Conservation (phyloP, 2,797 vertebrate species). For the Diglossa cyanea region DNA sequence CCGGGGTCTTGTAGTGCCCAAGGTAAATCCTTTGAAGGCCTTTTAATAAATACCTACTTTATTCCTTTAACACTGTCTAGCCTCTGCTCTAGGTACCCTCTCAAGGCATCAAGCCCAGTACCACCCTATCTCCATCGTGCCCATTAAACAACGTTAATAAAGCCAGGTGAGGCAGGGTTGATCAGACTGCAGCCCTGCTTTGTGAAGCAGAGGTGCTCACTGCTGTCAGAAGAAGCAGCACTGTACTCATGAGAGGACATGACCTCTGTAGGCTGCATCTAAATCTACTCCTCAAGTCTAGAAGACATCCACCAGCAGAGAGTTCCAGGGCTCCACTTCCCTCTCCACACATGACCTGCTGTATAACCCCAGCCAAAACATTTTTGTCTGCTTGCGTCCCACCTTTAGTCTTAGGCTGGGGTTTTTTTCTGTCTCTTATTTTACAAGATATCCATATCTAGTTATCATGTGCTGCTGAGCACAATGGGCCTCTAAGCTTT, state of each 20-base stretch:
- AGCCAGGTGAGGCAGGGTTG: rapidly evolving
- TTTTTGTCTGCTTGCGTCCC: background rate
- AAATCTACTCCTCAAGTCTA: background rate
- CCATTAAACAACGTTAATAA: rapidly evolving
- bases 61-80: background rate
- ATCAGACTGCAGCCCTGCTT: background rate
- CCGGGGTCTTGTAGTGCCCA: background rate
- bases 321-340: background rate
- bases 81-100: background rate
- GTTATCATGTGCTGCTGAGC: background rate
- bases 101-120: background rate
- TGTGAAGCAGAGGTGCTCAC: rapidly evolving
- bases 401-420: background rate
- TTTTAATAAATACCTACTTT: background rate
- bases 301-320: background rate
- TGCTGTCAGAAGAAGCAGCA: background rate
- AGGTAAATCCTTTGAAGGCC: background rate
- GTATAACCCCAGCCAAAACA: background rate
- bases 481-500: background rate
- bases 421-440: background rate
- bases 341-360: background rate
- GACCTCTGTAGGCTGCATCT: background rate
- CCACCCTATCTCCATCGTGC: rapidly evolving
- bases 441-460: background rate
- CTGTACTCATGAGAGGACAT: background rate